phyloP scores from a whole-genome alignment of 2,113 vertebrate genomes.

The Hylia prasina region DNA sequence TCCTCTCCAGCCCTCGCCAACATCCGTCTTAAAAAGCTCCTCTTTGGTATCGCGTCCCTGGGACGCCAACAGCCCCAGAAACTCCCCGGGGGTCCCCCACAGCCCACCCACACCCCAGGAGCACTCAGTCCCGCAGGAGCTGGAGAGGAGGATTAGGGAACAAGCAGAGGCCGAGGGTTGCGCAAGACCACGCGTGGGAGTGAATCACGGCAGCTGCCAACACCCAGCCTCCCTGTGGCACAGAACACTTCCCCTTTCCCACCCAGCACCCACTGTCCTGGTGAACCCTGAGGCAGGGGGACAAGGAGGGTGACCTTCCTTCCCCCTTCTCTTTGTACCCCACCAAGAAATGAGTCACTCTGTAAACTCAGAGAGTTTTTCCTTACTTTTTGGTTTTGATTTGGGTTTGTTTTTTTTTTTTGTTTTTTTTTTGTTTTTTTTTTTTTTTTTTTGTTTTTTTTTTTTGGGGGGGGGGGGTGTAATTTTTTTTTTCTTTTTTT shows the following conservation, averaged over 20 bases:
- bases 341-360: background rate
- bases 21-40: background rate
- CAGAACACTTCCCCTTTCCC: background rate
- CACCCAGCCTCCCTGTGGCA: background rate
- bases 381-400: background rate
- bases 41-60: constrained; percentile 65
- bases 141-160: background rate
- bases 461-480: too few relatives aligned
- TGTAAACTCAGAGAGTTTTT: background rate
- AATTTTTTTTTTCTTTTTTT: background rate
- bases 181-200: background rate
- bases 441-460: background rate
- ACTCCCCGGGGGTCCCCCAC: rapidly evolving
- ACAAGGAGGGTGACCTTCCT: background rate
- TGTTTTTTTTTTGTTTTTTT: background rate
- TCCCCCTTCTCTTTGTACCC: background rate
- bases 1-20: background rate
- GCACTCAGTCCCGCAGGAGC: background rate
- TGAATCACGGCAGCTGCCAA: background rate
- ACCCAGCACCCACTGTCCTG: background rate
- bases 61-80: background rate
- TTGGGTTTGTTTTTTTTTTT: background rate
- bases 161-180: background rate
- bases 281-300: too few relatives aligned
- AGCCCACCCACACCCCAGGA: background rate